Percentiles rank a stretch among this genome's conserved stretches.
These are phyloP conservation scores for Megamerina dolium DNA, from an alignment of 2,888 invertebrate genomes.

Conservation along the genomic window DNA sequence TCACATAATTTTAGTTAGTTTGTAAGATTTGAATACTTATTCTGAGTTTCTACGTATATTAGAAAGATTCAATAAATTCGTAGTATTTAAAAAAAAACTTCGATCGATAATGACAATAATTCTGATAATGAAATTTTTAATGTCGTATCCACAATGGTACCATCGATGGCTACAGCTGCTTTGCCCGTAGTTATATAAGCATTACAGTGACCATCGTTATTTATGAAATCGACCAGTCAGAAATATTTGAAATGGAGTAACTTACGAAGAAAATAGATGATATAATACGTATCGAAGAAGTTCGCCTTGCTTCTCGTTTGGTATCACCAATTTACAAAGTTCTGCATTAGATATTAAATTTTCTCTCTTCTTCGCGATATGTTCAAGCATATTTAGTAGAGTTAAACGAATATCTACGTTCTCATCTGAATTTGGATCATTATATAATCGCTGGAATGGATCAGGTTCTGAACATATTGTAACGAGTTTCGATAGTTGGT, in stretches of 20 bases:
- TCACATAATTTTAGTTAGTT: too few relatives aligned
- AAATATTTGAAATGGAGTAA: constrained; percentile 23
- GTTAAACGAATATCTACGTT: constrained; percentile 26
- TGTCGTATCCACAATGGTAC: too few relatives aligned
- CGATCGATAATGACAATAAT: constrained; percentile 22
- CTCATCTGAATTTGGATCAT: constrained; percentile 21
- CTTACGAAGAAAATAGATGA: constrained; percentile 10
- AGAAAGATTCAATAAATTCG: too few relatives aligned
- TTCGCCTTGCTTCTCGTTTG: constrained; percentile 23
- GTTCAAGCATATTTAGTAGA: constrained; percentile 24
- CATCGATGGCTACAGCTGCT: too few relatives aligned
- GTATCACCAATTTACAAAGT: constrained; percentile 23
- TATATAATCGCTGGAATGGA: constrained; percentile 22
- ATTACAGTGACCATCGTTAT: constrained; percentile 41
- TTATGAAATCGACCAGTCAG: constrained; percentile 35
- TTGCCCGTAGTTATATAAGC: constrained; percentile 40
- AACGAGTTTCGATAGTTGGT: too few relatives aligned
- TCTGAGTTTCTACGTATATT: too few relatives aligned
- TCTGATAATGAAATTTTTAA: too few relatives aligned
- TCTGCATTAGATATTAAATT: constrained; percentile 24
- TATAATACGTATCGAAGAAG: constrained; percentile 23
- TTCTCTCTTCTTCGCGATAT: constrained; percentile 27
- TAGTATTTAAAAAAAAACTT: too few relatives aligned
- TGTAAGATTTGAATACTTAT: too few relatives aligned
- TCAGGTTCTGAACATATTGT: too few relatives aligned